Percentiles rank a stretch among this genome's conserved stretches.
These are phyloP conservation scores for Cephus rjabovi DNA, from an alignment of 2,888 invertebrate genomes.

Conservation along the genomic window DNA sequence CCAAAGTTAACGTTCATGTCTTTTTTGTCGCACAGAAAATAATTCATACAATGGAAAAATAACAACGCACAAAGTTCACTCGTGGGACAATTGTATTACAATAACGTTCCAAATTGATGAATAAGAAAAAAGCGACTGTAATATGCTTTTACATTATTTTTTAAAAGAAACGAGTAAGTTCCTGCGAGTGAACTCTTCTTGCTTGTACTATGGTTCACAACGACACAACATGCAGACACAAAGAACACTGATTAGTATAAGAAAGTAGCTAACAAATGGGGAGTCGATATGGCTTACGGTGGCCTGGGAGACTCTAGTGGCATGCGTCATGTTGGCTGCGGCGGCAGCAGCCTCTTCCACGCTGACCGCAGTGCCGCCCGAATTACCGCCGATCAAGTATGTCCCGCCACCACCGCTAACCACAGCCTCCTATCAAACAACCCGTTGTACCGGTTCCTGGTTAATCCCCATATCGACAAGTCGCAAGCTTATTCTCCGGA, in stretches of 20 bases:
- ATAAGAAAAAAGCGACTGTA: background rate
- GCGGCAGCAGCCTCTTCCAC: slow-evolving; percentile 70
- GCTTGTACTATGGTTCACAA: slow-evolving; percentile 9
- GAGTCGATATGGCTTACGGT: slow-evolving; percentile 79
- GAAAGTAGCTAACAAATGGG: slow-evolving; percentile 58
- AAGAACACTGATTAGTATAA: slow-evolving; percentile 40
- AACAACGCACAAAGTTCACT: background rate
- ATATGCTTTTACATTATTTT: background rate
- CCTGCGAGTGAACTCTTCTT: background rate
- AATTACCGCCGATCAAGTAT: slow-evolving; percentile 69
- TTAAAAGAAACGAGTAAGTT: slow-evolving; percentile 9
- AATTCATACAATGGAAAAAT: background rate
- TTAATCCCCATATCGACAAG: slow-evolving; percentile 28
- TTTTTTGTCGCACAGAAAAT: background rate
- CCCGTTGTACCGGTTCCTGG: slow-evolving; percentile 34
- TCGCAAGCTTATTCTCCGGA: background rate
- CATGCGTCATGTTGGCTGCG: slow-evolving; percentile 76
- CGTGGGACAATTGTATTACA: background rate
- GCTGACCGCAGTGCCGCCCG: slow-evolving; percentile 61
- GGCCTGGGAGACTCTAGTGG: slow-evolving; percentile 88
- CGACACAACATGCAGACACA: slow-evolving; percentile 33
- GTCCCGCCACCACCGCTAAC: slow-evolving; percentile 67
- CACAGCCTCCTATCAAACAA: slow-evolving; percentile 65
- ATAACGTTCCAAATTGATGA: background rate
- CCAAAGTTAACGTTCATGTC: background rate